These are phyloP conservation scores for Lithophane leautieri DNA, from an alignment of 2,888 invertebrate genomes.

Conservation along the genomic window DNA sequence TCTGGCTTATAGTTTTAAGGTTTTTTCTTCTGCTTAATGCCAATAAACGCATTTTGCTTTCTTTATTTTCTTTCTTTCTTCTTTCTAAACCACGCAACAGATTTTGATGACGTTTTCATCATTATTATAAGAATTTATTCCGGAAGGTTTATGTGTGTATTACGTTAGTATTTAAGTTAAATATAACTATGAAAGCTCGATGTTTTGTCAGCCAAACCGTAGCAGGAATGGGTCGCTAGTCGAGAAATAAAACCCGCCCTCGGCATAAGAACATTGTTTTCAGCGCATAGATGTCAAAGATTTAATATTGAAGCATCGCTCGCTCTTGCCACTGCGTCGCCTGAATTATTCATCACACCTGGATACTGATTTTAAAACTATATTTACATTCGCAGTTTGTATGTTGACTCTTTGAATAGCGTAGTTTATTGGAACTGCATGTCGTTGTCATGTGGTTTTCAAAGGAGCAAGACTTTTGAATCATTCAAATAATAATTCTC, in stretches of 20 bases:
- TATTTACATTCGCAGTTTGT: constrained; percentile 69
- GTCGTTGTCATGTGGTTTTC: constrained; percentile 47
- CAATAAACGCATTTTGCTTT: too few relatives aligned
- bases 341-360: constrained; percentile 74
- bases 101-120: too few relatives aligned
- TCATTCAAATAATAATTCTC: constrained; percentile 39
- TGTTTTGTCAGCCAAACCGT: too few relatives aligned
- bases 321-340: constrained; percentile 51
- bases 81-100: too few relatives aligned
- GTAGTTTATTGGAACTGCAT: constrained; percentile 43
- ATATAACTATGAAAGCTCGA: too few relatives aligned
- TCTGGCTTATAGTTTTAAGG: too few relatives aligned
- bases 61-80: too few relatives aligned
- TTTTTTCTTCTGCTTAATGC: too few relatives aligned
- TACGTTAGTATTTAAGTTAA: too few relatives aligned
- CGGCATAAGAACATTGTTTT: constrained; percentile 69
- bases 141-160: too few relatives aligned
- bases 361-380: constrained; percentile 72
- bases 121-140: too few relatives aligned
- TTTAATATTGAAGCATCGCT: constrained; percentile 73
- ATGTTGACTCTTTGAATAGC: constrained; percentile 60
- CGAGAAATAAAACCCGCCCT: constrained; percentile 47
- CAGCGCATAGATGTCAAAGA: constrained; percentile 76
- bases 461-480: constrained; percentile 27
- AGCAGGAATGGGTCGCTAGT: too few relatives aligned